Percentiles rank a stretch among this genome's conserved stretches.
phyloP scores from a whole-genome alignment of 37 sponge, comb jelly and placozoan genomes.

The Tethya wilhelma region DNA sequence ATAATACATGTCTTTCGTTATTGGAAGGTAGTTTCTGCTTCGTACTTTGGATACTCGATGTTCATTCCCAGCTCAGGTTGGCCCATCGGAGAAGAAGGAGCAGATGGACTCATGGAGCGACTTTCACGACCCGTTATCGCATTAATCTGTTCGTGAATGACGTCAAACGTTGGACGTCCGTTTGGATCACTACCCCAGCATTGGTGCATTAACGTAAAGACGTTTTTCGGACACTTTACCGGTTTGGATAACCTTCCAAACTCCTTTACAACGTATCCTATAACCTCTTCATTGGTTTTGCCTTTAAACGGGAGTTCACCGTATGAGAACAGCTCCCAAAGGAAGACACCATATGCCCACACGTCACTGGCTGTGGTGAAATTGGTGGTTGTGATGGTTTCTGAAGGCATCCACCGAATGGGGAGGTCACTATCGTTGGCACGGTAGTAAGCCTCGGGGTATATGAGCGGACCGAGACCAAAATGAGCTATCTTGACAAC shows the following conservation, averaged over 20 bases:
- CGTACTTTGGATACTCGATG: no score
- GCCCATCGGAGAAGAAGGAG: not conserved
- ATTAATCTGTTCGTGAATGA: conserved; percentile 44
- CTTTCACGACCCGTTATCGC: not conserved
- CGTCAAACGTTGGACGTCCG: conserved; percentile 41
- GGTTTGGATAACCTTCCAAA: conserved; percentile 29
- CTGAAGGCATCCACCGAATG: conserved; percentile 76
- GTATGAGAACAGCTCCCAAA: conserved; percentile 75
- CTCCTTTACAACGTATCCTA: conserved; percentile 1
- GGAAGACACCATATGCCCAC: conserved; percentile 71
- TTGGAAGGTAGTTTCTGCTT: no score
- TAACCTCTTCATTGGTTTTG: conserved; percentile 47
- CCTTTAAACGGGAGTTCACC: conserved; percentile 65
- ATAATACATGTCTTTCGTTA: no score
- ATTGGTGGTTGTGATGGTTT: conserved; percentile 29
- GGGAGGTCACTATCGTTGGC: conserved; percentile 28
- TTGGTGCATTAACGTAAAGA: conserved; percentile 25
- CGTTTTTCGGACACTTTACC: conserved; percentile 26
- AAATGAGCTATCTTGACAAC: conserved; percentile 69
- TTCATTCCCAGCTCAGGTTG: no score
- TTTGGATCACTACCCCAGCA: conserved; percentile 55
- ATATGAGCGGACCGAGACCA: conserved; percentile 52
- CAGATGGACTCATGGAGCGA: not conserved
- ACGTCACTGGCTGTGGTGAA: conserved; percentile 70
- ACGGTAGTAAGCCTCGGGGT: conserved; percentile 67